A percentile compares a stretch with the other conserved stretches of the same genome.
Evolutionary conservation across 1,140 invertebrate genomes (phyloP).

Genomic region (Potamilus streckersoni): DNA sequence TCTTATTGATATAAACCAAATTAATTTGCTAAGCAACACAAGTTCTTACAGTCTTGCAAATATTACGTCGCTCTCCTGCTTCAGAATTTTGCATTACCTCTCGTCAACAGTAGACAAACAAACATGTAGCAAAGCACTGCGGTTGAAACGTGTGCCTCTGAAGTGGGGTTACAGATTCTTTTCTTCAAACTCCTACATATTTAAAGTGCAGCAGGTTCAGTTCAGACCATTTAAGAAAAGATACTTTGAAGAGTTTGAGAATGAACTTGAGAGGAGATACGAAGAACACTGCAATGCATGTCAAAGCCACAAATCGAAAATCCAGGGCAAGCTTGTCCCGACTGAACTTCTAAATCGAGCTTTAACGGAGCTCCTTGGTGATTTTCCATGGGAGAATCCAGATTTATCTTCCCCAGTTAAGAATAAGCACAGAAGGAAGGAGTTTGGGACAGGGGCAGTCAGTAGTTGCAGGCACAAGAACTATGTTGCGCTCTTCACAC

Average conservation of each 20-base stretch:
- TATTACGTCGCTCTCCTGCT: slow-evolving; percentile 25
- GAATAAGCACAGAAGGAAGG: slow-evolving; percentile 20
- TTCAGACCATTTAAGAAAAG: slow-evolving; percentile 50
- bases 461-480: slow-evolving; percentile 11
- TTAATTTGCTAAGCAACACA: not conserved
- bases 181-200: slow-evolving; percentile 23
- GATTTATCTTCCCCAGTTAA: slow-evolving; percentile 50
- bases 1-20: slow-evolving; percentile 29
- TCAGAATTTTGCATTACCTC: slow-evolving; percentile 29
- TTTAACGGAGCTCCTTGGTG: slow-evolving; percentile 45
- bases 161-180: slow-evolving; percentile 59
- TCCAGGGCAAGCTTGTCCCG: not conserved
- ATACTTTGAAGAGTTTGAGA: slow-evolving; percentile 57
- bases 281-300: not conserved
- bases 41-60: not conserved
- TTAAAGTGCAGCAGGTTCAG: slow-evolving; percentile 21
- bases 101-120: slow-evolving; percentile 14
- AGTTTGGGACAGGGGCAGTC: not conserved
- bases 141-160: slow-evolving; percentile 9
- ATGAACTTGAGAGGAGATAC: slow-evolving; percentile 33
- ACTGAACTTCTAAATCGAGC: slow-evolving; percentile 33
- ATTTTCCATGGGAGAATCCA: slow-evolving; percentile 53
- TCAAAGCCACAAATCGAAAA: not conserved
- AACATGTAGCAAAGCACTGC: slow-evolving; percentile 5
- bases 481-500: slow-evolving; percentile 40